Percentiles rank a stretch among this genome's conserved stretches.
phyloP scores from a whole-genome alignment of 1,140 invertebrate genomes.

The Parasteatoda tepidariorum region DNA sequence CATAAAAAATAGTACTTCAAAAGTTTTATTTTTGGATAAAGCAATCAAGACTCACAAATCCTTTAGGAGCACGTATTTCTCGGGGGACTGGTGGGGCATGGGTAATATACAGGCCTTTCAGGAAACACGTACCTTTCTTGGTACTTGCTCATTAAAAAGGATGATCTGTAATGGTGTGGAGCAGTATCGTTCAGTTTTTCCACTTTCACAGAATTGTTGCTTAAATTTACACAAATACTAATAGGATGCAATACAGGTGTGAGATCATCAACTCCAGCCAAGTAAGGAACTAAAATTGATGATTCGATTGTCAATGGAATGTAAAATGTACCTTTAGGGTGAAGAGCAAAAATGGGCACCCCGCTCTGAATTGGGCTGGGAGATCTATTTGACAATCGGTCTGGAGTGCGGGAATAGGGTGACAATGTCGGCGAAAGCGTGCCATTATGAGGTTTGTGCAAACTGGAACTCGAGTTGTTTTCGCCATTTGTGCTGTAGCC shows the following conservation, averaged over 20 bases:
- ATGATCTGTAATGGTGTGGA: conserved; percentile 6
- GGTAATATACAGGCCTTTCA: conserved; percentile 28
- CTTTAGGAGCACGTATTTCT: conserved; percentile 32
- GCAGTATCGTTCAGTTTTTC: background rate
- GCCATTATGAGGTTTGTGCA: conserved; percentile 4
- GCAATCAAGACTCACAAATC: background rate
- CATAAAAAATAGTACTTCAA: too few relatives aligned
- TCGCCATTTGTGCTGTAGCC: conserved; percentile 62
- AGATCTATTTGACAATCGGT: conserved; percentile 62
- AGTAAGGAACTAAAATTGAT: conserved; percentile 77
- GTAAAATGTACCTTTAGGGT: conserved; percentile 89
- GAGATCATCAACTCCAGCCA: conserved; percentile 70
- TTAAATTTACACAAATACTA: conserved; percentile 89
- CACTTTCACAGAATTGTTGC: conserved; percentile 56
- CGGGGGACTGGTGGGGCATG: conserved; percentile 6
- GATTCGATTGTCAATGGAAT: conserved; percentile 89
- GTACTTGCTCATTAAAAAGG: conserved; percentile 37
- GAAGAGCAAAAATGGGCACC: conserved; percentile 84
- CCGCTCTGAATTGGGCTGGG: conserved; percentile 64
- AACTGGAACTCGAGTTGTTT: conserved; percentile 3
- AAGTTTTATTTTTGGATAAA: too few relatives aligned
- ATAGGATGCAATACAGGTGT: conserved; percentile 85
- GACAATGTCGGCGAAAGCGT: conserved; percentile 65
- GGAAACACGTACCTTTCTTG: conserved; percentile 35
- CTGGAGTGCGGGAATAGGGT: conserved; percentile 62